Evolutionary conservation across 2,888 invertebrate genomes (phyloP), one percentile per base, ranked within the genome.

Genomic region (Halictus ligatus): DNA sequence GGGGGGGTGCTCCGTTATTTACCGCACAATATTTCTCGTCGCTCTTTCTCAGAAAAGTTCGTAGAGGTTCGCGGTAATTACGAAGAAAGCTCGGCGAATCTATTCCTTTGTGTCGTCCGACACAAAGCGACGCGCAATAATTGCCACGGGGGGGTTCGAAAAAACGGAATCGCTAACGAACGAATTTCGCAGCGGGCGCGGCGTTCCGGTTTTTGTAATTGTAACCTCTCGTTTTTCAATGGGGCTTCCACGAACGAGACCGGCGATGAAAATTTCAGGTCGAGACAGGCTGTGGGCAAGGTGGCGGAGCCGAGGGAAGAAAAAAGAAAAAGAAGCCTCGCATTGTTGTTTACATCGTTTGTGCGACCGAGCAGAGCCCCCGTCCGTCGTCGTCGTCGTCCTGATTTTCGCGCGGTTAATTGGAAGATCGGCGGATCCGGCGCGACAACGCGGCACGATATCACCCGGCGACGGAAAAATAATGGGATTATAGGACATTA

Each of bases 401-500:
- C 64, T 64, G 64, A 64, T 64, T 64, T 64, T 64, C 29, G 64
- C 64, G 35, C 64, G 46, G 69, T 75, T 85, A 85, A 85, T 85
- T 80, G 74, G 80, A 76, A 35, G 69, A 69, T 69, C 69, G 40
- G 1, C 35, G 40, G 40, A 69, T 69, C 69, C 35, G 69, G 69
- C 40, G 69, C 40, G 18, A 21, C 35, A 40, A 21, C 21, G 35
- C 35, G 40, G 18, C 18, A 40, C 69, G 40, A 69, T 69, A 35
- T 69, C 40, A 69, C 5, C 21, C 69, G 21, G 60, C 15, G 43
- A 29, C 35, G 35, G 43, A n/a, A 69, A 83, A 77, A 84, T 83
- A 78, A 89, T 80, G 82, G 84, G 80, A 89, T 89, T 85, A 89
- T 75, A 46, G 72, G 64, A 74, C 82, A 85, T 89, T 84, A 87